phyloP scores from a whole-genome alignment of 2,113 vertebrate genomes.

The Artemisiospiza belli region DNA sequence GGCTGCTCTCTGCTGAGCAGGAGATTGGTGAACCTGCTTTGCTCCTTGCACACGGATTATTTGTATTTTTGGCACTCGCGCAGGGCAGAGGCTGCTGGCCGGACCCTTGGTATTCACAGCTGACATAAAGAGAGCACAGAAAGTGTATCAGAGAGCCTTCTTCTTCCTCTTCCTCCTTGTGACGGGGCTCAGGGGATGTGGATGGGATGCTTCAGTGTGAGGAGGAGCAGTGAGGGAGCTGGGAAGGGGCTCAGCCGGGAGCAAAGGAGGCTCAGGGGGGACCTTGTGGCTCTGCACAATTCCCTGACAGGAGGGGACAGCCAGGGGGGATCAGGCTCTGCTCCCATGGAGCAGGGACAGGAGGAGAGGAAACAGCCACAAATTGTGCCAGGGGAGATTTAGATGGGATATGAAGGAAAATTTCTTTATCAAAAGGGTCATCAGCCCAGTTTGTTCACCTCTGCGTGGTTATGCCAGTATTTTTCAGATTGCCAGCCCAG shows the following conservation, averaged over 20 bases:
- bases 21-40: not conserved
- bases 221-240: not conserved
- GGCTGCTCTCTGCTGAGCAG: not conserved
- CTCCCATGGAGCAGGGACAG: not conserved
- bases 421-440: not conserved
- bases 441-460: not conserved
- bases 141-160: not conserved
- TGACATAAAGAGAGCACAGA: not conserved
- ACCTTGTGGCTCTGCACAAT: not conserved
- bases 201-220: not conserved
- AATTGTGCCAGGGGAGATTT: not conserved
- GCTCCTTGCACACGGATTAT: not conserved
- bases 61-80: not conserved
- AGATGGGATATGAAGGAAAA: not conserved
- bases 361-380: fast-evolving
- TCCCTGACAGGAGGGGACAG: not conserved
- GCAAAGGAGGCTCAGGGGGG: not conserved
- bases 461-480: too few relatives aligned
- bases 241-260: not conserved
- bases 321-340: fast-evolving
- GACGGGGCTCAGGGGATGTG: not conserved
- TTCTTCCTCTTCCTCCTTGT: not conserved
- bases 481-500: not conserved
- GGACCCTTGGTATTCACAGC: not conserved
- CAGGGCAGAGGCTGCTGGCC: not conserved